Percentiles rank a stretch among this genome's conserved stretches.
Evolutionary conservation across 2,888 invertebrate genomes (phyloP).

Genomic region (Eupeodes latifasciatus): DNA sequence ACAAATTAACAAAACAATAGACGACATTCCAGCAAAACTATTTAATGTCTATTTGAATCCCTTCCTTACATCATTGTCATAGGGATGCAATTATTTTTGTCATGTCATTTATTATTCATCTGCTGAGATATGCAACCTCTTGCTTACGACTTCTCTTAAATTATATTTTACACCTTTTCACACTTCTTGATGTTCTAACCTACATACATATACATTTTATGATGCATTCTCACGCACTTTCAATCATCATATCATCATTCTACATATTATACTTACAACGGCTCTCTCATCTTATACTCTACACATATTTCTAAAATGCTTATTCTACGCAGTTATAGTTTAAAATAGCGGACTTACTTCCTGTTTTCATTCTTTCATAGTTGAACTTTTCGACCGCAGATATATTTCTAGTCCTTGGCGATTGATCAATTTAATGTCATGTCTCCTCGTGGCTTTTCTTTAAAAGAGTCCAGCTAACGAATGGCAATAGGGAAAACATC

Average conservation of each 20-base stretch:
- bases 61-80: slow-evolving; percentile 10
- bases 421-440: slow-evolving; percentile 66
- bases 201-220: neutral
- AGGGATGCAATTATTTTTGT: neutral
- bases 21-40: slow-evolving; percentile 41
- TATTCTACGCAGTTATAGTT: slow-evolving; percentile 70
- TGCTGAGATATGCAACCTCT: slow-evolving; percentile 26
- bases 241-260: neutral
- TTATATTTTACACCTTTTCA: slow-evolving; percentile 9
- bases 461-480: slow-evolving; percentile 70
- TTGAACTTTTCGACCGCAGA: slow-evolving; percentile 7
- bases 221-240: slow-evolving; percentile 43
- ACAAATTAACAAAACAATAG: slow-evolving; percentile 39
- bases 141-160: neutral
- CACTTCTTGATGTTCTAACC: slow-evolving; percentile 14
- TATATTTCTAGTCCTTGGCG: slow-evolving; percentile 5
- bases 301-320: slow-evolving; percentile 54
- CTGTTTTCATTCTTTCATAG: neutral
- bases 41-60: neutral
- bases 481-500: slow-evolving; percentile 69
- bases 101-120: neutral
- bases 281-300: slow-evolving; percentile 15
- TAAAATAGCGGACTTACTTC: slow-evolving; percentile 59
- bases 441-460: slow-evolving; percentile 52
- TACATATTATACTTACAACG: slow-evolving; percentile 51